phyloP scores from a whole-genome alignment of 1,140 invertebrate genomes.

The Papilio machaon region DNA sequence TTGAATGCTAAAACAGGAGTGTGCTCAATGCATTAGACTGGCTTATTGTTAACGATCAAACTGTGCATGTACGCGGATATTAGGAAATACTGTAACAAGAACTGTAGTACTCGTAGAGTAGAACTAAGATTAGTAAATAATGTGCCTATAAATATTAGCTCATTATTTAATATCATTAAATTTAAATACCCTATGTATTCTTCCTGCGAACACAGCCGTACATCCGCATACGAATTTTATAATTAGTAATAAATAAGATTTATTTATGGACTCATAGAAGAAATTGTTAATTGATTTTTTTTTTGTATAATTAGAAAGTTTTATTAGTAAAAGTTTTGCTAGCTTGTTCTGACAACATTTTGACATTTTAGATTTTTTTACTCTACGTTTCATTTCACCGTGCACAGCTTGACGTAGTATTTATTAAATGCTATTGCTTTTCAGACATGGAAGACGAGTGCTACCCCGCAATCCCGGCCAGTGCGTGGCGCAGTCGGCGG shows the following conservation, averaged over 20 bases:
- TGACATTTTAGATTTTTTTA: no score
- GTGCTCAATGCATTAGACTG: background rate
- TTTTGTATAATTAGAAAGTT: no score
- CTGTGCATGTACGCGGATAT: background rate
- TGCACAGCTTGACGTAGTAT: no score
- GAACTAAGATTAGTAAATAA: no score
- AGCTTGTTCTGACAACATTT: no score
- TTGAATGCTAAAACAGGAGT: slow-evolving; percentile 17
- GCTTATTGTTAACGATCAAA: slow-evolving; percentile 2
- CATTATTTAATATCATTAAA: background rate
- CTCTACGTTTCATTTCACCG: no score
- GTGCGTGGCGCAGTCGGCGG: slow-evolving; percentile 78
- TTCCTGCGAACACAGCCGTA: no score
- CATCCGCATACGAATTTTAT: no score
- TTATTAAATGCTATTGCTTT: slow-evolving; percentile 48
- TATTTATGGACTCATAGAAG: no score
- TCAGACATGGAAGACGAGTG: slow-evolving; percentile 93
- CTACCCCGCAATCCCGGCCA: slow-evolving; percentile 88
- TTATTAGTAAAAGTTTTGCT: no score
- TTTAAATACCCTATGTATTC: background rate
- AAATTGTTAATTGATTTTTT: no score
- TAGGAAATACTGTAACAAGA: background rate
- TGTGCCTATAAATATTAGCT: background rate
- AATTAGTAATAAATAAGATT: no score
- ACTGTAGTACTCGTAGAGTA: background rate